These are phyloP conservation scores for Drosophila meridionalis DNA, from an alignment of 2,888 invertebrate species.

Conservation along the genomic window DNA sequence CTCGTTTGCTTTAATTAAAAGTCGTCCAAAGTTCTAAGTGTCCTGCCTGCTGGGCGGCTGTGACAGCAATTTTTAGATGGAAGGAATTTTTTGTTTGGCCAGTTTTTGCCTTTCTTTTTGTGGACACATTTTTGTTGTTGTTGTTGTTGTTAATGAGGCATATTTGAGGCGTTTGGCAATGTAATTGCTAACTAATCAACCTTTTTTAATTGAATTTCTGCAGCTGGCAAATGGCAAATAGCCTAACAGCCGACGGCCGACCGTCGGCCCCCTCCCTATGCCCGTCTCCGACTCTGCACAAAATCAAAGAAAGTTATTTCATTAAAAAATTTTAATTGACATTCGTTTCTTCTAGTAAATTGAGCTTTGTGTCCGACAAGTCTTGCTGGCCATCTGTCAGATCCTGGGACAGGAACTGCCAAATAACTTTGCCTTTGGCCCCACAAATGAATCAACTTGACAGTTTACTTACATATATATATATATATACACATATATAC, in stretches of 20 bases:
- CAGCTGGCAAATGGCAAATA: slow-evolving; percentile 43
- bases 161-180: slow-evolving; percentile 47
- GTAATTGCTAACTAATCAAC: slow-evolving; percentile 74
- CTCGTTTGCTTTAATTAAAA: slow-evolving; percentile 45
- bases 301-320: slow-evolving; percentile 76
- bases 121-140: slow-evolving; percentile 5
- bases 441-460: slow-evolving; percentile 68
- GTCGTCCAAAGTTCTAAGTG: slow-evolving; percentile 27
- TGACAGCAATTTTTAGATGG: slow-evolving; percentile 19
- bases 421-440: slow-evolving; percentile 47
- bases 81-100: slow-evolving; percentile 7
- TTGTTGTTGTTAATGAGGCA: slow-evolving; percentile 48
- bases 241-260: background rate
- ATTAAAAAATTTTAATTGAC: slow-evolving; percentile 78
- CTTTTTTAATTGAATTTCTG: slow-evolving; percentile 62
- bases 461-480: slow-evolving; percentile 47
- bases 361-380: slow-evolving; percentile 65
- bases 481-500: background rate
- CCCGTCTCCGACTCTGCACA: background rate
- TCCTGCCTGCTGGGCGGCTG: slow-evolving; percentile 27
- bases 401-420: slow-evolving; percentile 48
- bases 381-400: slow-evolving; percentile 63
- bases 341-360: slow-evolving; percentile 73
- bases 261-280: background rate
- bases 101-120: slow-evolving; percentile 10